Base-by-base conservation (phyloP, 2,888 invertebrate genomes). In the Xanthia togata region DNA sequence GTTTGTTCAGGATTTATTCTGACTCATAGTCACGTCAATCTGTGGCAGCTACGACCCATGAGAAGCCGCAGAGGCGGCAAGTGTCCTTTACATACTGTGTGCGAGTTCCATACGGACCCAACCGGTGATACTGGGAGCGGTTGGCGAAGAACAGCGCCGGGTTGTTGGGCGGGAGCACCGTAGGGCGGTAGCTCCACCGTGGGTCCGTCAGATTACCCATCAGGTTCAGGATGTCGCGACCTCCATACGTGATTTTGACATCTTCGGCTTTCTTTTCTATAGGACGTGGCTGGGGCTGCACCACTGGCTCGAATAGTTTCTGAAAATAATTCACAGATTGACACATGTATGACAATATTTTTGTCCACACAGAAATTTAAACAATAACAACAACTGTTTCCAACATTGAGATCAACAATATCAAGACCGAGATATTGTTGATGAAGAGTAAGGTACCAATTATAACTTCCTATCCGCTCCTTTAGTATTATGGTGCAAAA, bases 51-150 rank as follows among this genome's bases (percentile, higher is more conserved):
- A 96, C 95, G 14, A 96, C 96, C 94, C 95, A 97, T 79, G 95
- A 90, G 92, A 97, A 97, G 90, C 96, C 97, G 86, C 97, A 97
- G 79, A 93, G 90, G 89, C 93, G 94, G 93, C 97, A 97, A 89
- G 93, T 92, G 85, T 97, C 97, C 90, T 94, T 96, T 93, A 97
- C 97, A 89, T 97, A 97, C 93, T 97, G 97, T 92, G 97, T 97
- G 90, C 94, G 95, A 81, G 97, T 95, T 87, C 96, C 97, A 79
- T 96, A 96, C 17, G 97, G 96, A 12, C 97, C 97, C 89, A 97
- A 93, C 70, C 97, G 97, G 92, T 97, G 97, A 89, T 97, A 97
- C 92, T 97, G 97, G 65, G 97, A 97, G 89, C 97, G 97, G 93
- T 97, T 97, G 87, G 97, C 97, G 90, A 97, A 97, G 95, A 97